Evolutionary conservation across 1,140 invertebrate species (phyloP).

Genomic region (Bombus breviceps): DNA sequence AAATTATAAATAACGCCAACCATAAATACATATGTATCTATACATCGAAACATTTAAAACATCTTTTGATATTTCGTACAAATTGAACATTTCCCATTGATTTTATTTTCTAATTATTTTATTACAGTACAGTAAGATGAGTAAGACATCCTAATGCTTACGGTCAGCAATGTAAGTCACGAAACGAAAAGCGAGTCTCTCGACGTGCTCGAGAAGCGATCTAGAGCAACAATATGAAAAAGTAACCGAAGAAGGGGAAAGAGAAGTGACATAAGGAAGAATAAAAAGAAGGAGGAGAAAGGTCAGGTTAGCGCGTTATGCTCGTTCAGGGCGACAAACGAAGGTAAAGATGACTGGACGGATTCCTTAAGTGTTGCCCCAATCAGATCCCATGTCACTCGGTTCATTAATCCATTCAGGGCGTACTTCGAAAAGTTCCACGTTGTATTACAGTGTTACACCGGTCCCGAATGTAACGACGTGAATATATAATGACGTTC

Average conservation of each 20-base stretch:
- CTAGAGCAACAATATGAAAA: constrained; percentile 25
- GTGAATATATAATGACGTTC: constrained; percentile 59
- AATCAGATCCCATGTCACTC: constrained; percentile 78
- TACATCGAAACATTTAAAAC: too few relatives aligned
- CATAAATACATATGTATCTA: too few relatives aligned
- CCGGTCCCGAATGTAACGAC: constrained; percentile 55
- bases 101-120: background rate
- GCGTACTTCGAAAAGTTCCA: constrained; percentile 54
- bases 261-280: constrained; percentile 50
- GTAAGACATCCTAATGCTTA: background rate
- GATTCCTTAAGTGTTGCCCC: constrained; percentile 75
- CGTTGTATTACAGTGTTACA: constrained; percentile 61
- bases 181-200: background rate
- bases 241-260: constrained; percentile 22
- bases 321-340: constrained; percentile 62
- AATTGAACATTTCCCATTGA: too few relatives aligned
- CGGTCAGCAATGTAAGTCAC: background rate
- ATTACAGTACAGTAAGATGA: background rate
- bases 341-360: constrained; percentile 74
- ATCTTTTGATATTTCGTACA: too few relatives aligned
- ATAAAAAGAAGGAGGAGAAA: constrained; percentile 47
- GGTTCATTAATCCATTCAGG: constrained; percentile 76
- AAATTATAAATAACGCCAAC: too few relatives aligned
- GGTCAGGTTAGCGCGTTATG: constrained; percentile 53
- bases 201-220: constrained; percentile 9